phyloP scores from a whole-genome alignment of 1,140 invertebrate species.

The Trissolcus basalis region DNA sequence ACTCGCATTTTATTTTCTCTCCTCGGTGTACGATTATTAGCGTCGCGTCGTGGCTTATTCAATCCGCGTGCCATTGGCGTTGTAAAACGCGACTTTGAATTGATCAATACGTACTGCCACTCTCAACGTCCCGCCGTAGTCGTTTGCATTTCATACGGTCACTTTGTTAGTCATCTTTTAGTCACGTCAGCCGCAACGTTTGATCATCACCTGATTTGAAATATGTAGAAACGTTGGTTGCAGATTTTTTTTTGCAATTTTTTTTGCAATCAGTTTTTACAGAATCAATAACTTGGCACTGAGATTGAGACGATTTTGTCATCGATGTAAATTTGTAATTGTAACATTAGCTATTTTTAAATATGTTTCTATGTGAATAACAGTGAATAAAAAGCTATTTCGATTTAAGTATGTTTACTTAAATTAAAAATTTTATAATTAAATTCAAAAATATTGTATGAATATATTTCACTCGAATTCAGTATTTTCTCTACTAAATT shows the following conservation, averaged over 20 bases:
- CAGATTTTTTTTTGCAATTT: neutral
- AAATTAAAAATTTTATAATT: no score
- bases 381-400: no score
- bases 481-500: no score
- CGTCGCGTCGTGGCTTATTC: slow-evolving; percentile 29
- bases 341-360: no score
- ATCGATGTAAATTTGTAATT: no score
- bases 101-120: no score
- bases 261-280: neutral
- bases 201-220: neutral
- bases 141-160: neutral
- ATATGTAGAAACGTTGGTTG: neutral
- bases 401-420: no score
- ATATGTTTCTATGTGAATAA: no score
- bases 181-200: neutral
- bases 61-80: slow-evolving; percentile 8
- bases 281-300: no score
- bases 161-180: neutral
- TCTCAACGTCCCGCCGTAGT: neutral
- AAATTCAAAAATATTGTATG: no score
- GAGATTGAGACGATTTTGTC: no score
- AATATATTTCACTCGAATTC: no score
- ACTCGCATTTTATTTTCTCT: slow-evolving; percentile 32
- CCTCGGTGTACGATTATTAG: slow-evolving; percentile 10
- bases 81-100: slow-evolving; percentile 6